Evolutionary conservation across 2,888 invertebrate species (phyloP).

Genomic region (Rhorus exstirpatorius): DNA sequence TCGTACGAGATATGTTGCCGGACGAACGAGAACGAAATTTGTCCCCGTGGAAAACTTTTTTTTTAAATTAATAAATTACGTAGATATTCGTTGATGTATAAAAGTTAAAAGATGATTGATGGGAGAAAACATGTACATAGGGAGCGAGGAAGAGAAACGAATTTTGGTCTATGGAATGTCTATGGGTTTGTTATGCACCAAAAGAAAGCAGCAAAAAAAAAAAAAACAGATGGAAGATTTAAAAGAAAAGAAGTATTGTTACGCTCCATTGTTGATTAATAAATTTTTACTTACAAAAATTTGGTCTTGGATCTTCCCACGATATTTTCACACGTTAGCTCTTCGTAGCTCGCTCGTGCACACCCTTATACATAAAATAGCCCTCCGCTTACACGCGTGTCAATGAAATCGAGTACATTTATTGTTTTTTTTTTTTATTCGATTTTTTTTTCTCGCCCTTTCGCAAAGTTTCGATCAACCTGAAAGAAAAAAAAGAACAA

Average conservation of each 20-base stretch:
- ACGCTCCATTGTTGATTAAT: slow-evolving; percentile 84
- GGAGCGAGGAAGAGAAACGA: slow-evolving; percentile 71
- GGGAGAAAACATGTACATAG: slow-evolving; percentile 79
- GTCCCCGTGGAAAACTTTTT: slow-evolving; percentile 82
- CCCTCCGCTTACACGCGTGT: slow-evolving; percentile 29
- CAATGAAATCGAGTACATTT: slow-evolving; percentile 49
- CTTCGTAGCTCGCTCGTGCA: slow-evolving; percentile 55
- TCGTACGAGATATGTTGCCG: slow-evolving; percentile 80
- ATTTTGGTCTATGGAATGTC: slow-evolving; percentile 80
- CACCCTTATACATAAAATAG: slow-evolving; percentile 53
- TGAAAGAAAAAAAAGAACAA: slow-evolving; percentile 56
- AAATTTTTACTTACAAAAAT: slow-evolving; percentile 85
- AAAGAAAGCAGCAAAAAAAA: slow-evolving; percentile 58
- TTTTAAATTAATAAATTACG: slow-evolving; percentile 80
- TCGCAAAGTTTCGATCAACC: slow-evolving; percentile 72
- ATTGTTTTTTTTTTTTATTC: slow-evolving; percentile 28
- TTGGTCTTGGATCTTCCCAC: slow-evolving; percentile 83
- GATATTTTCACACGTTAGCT: slow-evolving; percentile 68
- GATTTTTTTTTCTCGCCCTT: slow-evolving; percentile 57
- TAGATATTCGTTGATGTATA: slow-evolving; percentile 76
- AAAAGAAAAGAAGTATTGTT: slow-evolving; percentile 81
- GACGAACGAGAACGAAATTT: slow-evolving; percentile 75
- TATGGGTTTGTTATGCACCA: slow-evolving; percentile 86
- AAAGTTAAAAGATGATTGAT: slow-evolving; percentile 62
- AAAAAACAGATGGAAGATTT: slow-evolving; percentile 78